Evolutionary conservation across 2,113 vertebrate species (phyloP), one percentile per base, ranked within the genome.

Genomic region (Gnathonemus echidnorhynchus): DNA sequence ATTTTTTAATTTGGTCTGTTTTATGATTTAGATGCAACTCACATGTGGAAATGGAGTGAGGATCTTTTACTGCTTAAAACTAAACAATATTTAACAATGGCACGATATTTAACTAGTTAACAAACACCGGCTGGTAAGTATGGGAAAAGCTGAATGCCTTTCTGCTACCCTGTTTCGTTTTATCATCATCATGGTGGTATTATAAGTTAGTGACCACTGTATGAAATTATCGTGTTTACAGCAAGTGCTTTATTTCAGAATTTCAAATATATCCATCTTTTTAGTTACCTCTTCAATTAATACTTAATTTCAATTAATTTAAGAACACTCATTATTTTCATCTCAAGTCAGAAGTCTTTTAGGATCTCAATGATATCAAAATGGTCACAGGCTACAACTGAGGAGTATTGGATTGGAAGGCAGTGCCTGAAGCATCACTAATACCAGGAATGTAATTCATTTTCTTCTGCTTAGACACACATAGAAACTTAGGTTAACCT

Each of bases 1-100:
- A 94, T 95, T 93, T 93, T 93, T 92, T n/a, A 0, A 21, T 85
- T 85, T 42, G 31, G 39, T 84, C 5, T 84, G 53, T n/a, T 85
- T 48, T 85, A 85, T 48, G 39, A 85, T 85, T 85, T 46, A 39
- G 0, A 80, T 42, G 35, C 35, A 39, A 15, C 35, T 77, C 13
- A 5, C 5, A 2, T 77, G 15, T 77, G 15, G 13, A 42, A 77
- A 39, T 77, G 31, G 31, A 15, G 10, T 10, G n/a, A 27, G 8
- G 3, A 15, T 39, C 31, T 4, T 74, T 74, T 74, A 74, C 70
- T 39, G 11, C 70, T 39, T 77, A 27, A 31, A 77, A 39, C 70
- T 42, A 42, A 80, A 19, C 35, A 42, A 80, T 80, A 42, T 42
- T 42, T 70, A 70, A 70, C 27, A 70, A 31, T 13, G 62, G 62